These are phyloP conservation scores for Melanotaenia boesemani DNA, from an alignment of 2,797 vertebrate genomes.

Conservation along the genomic window DNA sequence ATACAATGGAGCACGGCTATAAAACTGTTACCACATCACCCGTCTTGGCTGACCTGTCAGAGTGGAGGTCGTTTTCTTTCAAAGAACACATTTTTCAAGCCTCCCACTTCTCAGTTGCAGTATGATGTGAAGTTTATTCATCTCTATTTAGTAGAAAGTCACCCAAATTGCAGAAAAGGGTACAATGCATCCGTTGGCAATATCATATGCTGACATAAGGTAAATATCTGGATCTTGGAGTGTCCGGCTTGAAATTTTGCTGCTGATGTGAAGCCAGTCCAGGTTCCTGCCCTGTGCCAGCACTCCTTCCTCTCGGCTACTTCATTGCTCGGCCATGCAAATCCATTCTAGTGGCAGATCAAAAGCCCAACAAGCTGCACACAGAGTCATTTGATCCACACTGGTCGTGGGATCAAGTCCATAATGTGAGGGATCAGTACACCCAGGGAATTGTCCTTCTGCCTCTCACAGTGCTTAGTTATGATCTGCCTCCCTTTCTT, in stretches of 20 bases:
- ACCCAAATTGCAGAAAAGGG: not conserved
- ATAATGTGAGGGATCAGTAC: conserved; percentile 67
- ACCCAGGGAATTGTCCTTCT: conserved; percentile 62
- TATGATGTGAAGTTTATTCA: conserved; percentile 15
- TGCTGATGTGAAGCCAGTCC: conserved; percentile 28
- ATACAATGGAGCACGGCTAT: conserved; percentile 58
- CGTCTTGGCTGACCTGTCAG: conserved; percentile 47
- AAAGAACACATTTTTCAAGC: conserved; percentile 40
- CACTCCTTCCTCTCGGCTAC: conserved; percentile 47
- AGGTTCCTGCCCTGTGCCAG: conserved; percentile 33
- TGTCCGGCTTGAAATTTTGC: conserved; percentile 5
- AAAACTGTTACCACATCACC: conserved; percentile 58
- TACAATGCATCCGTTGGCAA: not conserved
- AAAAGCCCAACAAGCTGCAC: conserved; percentile 66
- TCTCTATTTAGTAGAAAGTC: conserved; percentile 13
- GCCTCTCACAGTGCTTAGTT: conserved; percentile 45
- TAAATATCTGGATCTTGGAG: conserved; percentile 13
- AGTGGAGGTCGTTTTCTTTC: conserved; percentile 49
- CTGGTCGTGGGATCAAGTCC: conserved; percentile 73
- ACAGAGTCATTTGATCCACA: conserved; percentile 78
- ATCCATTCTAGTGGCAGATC: conserved; percentile 72
- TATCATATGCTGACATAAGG: not conserved
- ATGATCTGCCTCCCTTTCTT: conserved; percentile 41
- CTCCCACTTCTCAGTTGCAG: conserved; percentile 19
- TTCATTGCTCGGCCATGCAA: conserved; percentile 64